A percentile compares a stretch with the other conserved stretches of the same genome.
Evolutionary conservation across 2,888 invertebrate species (phyloP).

Genomic region (Eupithecia inturbata): DNA sequence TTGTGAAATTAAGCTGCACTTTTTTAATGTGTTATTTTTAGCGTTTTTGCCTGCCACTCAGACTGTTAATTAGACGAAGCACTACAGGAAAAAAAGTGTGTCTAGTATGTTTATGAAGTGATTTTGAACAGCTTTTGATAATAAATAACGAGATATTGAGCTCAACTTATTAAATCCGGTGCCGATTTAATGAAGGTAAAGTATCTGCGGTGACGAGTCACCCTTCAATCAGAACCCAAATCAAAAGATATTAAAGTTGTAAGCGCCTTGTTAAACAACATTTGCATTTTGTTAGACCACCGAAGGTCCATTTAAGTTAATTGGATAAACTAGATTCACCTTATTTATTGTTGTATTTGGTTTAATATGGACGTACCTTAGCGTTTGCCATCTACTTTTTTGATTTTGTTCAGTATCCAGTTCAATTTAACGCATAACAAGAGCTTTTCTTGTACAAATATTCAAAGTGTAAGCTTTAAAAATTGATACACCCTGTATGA

Average conservation of each 20-base stretch:
- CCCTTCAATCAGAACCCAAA: constrained; percentile 8
- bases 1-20: constrained; percentile 34
- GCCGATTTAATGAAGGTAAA: constrained; percentile 22
- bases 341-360: not conserved
- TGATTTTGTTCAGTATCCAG: not conserved
- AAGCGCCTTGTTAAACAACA: not conserved
- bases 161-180: constrained; percentile 12
- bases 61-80: constrained; percentile 41
- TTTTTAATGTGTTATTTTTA: constrained; percentile 33
- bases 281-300: not conserved
- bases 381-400: no score
- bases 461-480: not conserved
- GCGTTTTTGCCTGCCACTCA: constrained; percentile 36
- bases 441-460: not conserved
- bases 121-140: constrained; percentile 8
- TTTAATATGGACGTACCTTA: not conserved
- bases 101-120: constrained; percentile 26
- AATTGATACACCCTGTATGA: not conserved
- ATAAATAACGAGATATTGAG: constrained; percentile 20
- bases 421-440: not conserved
- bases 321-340: not conserved
- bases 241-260: not conserved
- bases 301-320: not conserved
- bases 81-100: constrained; percentile 29
- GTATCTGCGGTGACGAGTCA: constrained; percentile 11